phyloP scores from a whole-genome alignment of 1,140 invertebrate genomes.

The Schlechtendalia chinensis region DNA sequence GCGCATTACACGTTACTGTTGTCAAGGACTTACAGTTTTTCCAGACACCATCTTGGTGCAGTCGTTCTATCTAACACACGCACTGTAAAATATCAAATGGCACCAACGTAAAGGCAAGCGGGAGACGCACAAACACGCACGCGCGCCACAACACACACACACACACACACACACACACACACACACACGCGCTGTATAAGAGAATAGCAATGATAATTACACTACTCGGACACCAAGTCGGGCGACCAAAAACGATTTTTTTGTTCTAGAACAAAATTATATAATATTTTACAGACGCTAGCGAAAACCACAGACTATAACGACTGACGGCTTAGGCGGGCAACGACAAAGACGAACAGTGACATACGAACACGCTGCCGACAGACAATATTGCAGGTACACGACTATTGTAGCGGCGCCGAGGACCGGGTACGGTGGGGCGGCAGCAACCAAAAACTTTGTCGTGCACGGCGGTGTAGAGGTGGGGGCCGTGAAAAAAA shows the following conservation, averaged over 20 bases:
- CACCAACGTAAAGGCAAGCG: too few relatives aligned
- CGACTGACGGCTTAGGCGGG: too few relatives aligned
- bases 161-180: background rate
- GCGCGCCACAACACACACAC: background rate
- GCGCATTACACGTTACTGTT: background rate
- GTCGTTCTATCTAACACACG: background rate
- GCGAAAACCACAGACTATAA: background rate
- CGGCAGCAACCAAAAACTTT: too few relatives aligned
- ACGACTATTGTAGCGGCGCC: too few relatives aligned
- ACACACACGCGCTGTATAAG: too few relatives aligned
- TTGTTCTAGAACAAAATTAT: too few relatives aligned
- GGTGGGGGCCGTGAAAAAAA: too few relatives aligned
- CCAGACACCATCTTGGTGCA: conserved; percentile 39
- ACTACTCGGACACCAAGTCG: too few relatives aligned
- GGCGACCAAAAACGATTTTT: too few relatives aligned
- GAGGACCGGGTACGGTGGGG: background rate
- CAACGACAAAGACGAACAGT: too few relatives aligned
- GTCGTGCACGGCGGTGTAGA: background rate
- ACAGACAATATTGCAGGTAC: background rate
- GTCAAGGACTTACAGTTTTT: conserved; percentile 49
- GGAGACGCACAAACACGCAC: background rate
- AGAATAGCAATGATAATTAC: too few relatives aligned
- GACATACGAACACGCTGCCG: background rate
- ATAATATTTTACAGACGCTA: background rate
- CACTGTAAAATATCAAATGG: too few relatives aligned